Evolutionary conservation across 2,113 vertebrate species (phyloP).

Genomic region (Lethenteron reissneri): DNA sequence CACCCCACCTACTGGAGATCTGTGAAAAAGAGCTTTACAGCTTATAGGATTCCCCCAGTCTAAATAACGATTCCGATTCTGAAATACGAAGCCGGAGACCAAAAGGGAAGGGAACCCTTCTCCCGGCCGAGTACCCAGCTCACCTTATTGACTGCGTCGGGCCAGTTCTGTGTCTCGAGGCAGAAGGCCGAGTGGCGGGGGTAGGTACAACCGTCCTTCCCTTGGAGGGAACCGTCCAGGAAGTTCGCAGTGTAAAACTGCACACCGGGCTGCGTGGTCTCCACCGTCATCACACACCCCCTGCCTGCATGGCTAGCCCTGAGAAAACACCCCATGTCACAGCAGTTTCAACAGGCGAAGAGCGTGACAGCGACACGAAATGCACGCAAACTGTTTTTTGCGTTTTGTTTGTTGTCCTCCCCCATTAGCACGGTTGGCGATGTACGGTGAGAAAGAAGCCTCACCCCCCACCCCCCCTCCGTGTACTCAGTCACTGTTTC

Average conservation of each 20-base stretch:
- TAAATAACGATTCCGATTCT: too few relatives aligned
- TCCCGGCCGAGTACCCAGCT: not conserved
- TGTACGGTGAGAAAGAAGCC: too few relatives aligned
- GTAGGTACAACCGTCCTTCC: constrained; percentile 37
- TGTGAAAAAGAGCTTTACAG: too few relatives aligned
- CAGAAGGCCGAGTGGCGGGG: constrained; percentile 61
- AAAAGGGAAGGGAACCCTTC: not conserved
- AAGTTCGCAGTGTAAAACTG: constrained; percentile 89
- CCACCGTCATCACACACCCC: constrained; percentile 46
- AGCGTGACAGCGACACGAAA: not conserved
- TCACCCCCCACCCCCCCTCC: too few relatives aligned
- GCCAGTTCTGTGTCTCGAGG: constrained; percentile 83
- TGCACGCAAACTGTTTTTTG: too few relatives aligned
- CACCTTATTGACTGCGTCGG: constrained; percentile 69
- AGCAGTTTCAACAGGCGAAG: not conserved
- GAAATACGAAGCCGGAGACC: too few relatives aligned
- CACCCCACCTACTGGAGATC: too few relatives aligned
- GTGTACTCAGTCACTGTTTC: too few relatives aligned
- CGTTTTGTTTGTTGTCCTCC: too few relatives aligned
- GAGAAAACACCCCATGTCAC: constrained; percentile 8
- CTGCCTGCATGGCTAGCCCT: constrained; percentile 43
- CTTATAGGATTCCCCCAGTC: too few relatives aligned
- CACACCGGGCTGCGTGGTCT: constrained; percentile 62
- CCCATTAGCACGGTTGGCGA: too few relatives aligned
- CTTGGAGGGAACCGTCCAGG: constrained; percentile 46